phyloP scores from a whole-genome alignment of 2,888 invertebrate species.

The Drosophila falleni region DNA sequence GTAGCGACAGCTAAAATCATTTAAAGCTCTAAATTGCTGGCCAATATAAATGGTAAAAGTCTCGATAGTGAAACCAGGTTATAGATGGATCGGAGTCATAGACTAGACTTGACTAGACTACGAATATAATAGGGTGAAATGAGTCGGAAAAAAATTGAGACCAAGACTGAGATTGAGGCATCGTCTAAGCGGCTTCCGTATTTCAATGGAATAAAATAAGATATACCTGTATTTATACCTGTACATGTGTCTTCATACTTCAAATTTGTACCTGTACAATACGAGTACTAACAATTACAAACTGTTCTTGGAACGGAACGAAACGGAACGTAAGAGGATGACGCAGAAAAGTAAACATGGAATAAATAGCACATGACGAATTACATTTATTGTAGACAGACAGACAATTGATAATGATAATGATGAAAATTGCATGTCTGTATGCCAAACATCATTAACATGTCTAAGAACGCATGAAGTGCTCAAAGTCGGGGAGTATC shows the following conservation, averaged over 20 bases:
- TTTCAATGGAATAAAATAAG: conserved; percentile 41
- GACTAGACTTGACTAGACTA: conserved; percentile 54
- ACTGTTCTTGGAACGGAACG: conserved; percentile 69
- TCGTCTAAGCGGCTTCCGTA: conserved; percentile 62
- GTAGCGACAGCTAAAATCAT: conserved; percentile 32
- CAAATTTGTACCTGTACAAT: conserved; percentile 25
- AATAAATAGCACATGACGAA: conserved; percentile 76
- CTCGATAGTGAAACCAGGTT: conserved; percentile 67
- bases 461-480: conserved; percentile 68
- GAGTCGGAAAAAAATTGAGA: conserved; percentile 15
- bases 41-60: conserved; percentile 24
- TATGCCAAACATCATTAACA: conserved; percentile 61
- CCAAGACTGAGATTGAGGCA: conserved; percentile 15
- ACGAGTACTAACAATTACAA: conserved; percentile 41
- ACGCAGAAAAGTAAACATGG: conserved; percentile 53
- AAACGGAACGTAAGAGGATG: conserved; percentile 37
- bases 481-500: conserved; percentile 29
- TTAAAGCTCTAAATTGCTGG: conserved; percentile 15
- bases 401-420: conserved; percentile 63
- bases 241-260: conserved; percentile 9
- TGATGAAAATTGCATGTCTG: conserved; percentile 64
- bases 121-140: conserved; percentile 13
- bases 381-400: conserved; percentile 38
- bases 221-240: conserved; percentile 17
- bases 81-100: conserved; percentile 55